Percentiles rank a stretch among this genome's conserved stretches.
phyloP scores from a whole-genome alignment of 2,797 vertebrate species.

The Chaenodraco wilsoni region DNA sequence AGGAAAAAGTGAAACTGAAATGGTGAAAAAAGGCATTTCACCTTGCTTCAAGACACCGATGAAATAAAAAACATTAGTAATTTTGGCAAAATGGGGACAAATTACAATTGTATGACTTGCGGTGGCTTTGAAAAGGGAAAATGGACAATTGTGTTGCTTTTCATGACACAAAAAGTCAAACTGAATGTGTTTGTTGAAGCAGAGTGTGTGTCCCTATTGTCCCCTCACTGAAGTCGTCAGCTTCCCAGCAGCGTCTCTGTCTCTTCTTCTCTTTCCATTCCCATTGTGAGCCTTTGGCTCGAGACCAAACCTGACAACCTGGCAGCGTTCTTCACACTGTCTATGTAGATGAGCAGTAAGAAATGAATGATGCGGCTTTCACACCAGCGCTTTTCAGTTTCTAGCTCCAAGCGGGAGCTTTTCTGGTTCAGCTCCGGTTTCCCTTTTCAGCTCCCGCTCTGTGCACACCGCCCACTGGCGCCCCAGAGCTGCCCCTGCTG shows the following conservation, averaged over 20 bases:
- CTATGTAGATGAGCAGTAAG: constrained; percentile 12
- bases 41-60: not conserved
- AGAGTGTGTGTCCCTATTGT: not conserved
- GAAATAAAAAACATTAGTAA: not conserved
- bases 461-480: no score
- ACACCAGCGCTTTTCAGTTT: no score
- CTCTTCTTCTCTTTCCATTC: constrained; percentile 13
- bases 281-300: constrained; percentile 8
- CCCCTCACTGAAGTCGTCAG: not conserved
- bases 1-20: no score
- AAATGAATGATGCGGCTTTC: not conserved
- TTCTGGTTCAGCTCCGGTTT: no score
- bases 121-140: not conserved
- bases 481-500: no score
- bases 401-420: no score
- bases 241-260: not conserved
- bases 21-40: not conserved
- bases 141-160: not conserved
- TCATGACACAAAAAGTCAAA: no score
- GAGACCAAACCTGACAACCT: constrained; percentile 4
- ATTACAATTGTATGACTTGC: not conserved
- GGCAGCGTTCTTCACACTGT: not conserved
- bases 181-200: not conserved
- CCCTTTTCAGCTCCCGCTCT: no score
- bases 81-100: no score